Base-by-base conservation (phyloP, 2,797 vertebrate species). In the Notamacropus eugenii region DNA sequence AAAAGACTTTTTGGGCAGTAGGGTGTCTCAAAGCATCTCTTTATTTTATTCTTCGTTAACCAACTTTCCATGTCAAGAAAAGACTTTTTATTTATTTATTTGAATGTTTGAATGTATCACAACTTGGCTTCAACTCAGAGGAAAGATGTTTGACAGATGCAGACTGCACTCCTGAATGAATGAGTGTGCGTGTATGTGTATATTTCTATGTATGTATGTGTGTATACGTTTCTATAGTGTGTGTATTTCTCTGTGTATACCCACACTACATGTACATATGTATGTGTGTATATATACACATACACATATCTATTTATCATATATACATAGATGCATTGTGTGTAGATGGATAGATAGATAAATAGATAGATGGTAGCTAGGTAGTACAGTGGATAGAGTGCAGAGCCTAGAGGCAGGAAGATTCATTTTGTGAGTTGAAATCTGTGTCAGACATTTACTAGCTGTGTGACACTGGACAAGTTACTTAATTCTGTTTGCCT, bases 1-100 rank as follows among this genome's bases (percentile, higher is more conserved):
- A 92, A 82, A 90, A 96, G 94, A 12, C 14, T 90, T 59, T 87
- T 95, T 95, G 67, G 90, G 5, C 5, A 28, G 24, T 40, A 34
- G 34, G 16, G 3, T 3, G 1, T 57, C n/a, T 14, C 22, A 74
- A 74, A 74, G 6, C 2, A 40, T 82, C 6, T 27, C 9, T 0
- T 54, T 31, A 16, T 67, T 4, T 50, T 8, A 3, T 34, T 55
- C 5, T 19, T 46, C 11, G 0, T 8, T 46, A 12, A 5, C 29
- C n/a, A 0, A 55, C 57, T 54, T 40, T 91, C 19, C 19, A 5
- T 40, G n/a, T n/a, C n/a, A 90, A 67, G 74, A 91, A 34, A 57
- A 8, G 40, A 0, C 52, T 93, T 96, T 90, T 54, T 56, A 95
- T 57, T 54, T 52, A 46, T 74, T 50, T 59, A 95, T 62, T 52